Conservation (phyloP, 1,140 invertebrate genomes). For the Trachymyrmex septentrionalis region DNA sequence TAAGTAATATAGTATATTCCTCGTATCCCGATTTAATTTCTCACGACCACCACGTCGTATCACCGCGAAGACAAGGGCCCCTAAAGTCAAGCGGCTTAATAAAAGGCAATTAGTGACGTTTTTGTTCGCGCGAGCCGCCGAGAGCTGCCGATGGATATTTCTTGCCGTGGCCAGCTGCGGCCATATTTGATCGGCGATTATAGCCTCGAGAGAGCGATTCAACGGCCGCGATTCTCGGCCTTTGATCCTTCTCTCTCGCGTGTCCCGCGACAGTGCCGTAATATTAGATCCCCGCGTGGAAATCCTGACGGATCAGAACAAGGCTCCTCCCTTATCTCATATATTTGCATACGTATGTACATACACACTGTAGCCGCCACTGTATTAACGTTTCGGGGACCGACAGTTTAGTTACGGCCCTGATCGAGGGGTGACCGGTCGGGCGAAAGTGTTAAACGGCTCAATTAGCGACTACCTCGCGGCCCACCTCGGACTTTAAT, state of each 20-base stretch:
- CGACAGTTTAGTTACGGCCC: constrained; percentile 12
- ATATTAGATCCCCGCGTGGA: not conserved
- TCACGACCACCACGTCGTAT: not conserved
- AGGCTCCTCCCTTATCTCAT: not conserved
- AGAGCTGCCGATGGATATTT: constrained; percentile 46
- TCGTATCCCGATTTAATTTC: constrained; percentile 18
- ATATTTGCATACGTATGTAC: too few relatives aligned
- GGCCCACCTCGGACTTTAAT: constrained; percentile 70
- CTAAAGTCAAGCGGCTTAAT: constrained; percentile 41
- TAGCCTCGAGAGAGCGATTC: constrained; percentile 67
- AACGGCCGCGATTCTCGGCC: constrained; percentile 41
- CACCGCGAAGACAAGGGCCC: not conserved
- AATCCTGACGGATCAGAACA: not conserved
- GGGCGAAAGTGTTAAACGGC: constrained; percentile 76
- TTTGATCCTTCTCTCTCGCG: constrained; percentile 72
- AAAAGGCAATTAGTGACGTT: constrained; percentile 52
- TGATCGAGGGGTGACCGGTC: constrained; percentile 58
- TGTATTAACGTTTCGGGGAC: constrained; percentile 8
- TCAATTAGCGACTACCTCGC: constrained; percentile 75
- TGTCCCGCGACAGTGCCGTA: constrained; percentile 42
- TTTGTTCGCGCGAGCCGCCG: constrained; percentile 12
- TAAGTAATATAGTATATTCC: not conserved
- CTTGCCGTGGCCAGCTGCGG: constrained; percentile 49
- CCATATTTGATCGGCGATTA: constrained; percentile 81
- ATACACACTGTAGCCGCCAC: too few relatives aligned